A percentile compares a stretch with the other conserved stretches of the same genome.
phyloP scores from a whole-genome alignment of 2,797 vertebrate genomes.

The Lophotriccus pileatus region DNA sequence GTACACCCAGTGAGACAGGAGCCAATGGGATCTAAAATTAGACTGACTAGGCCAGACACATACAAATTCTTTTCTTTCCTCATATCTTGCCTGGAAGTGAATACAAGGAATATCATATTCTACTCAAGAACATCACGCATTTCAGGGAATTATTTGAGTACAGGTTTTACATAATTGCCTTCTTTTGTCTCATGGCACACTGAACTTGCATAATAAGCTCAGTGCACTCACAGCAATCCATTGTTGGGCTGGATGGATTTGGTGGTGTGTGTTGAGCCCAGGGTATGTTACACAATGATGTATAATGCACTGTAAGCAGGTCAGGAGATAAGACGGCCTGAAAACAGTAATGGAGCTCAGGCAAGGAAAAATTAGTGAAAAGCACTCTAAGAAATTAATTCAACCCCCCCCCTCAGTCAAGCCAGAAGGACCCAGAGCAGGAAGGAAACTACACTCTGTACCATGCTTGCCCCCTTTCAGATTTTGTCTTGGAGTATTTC shows the following conservation, averaged over 20 bases:
- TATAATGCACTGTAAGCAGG: constrained; percentile 44
- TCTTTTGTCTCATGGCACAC: constrained; percentile 53
- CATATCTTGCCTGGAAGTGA: background rate
- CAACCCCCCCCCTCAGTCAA: background rate
- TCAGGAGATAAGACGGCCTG: constrained; percentile 37
- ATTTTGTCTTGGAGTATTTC: background rate
- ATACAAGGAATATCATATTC: constrained; percentile 18
- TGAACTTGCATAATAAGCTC: constrained; percentile 53
- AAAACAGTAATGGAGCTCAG: background rate
- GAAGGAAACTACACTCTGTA: background rate
- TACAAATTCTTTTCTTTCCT: background rate
- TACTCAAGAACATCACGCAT: background rate
- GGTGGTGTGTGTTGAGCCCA: background rate
- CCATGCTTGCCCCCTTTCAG: background rate
- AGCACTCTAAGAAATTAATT: constrained; percentile 61
- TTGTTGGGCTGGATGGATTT: constrained; percentile 11
- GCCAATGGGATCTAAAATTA: background rate
- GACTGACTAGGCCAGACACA: background rate
- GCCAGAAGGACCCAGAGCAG: background rate
- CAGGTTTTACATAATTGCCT: constrained; percentile 52
- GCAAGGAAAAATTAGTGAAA: constrained; percentile 43
- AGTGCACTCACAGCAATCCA: constrained; percentile 3
- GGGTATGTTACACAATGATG: constrained; percentile 15
- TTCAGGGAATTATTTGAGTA: constrained; percentile 42
- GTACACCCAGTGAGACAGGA: background rate